A percentile compares a stretch with the other conserved stretches of the same genome.
phyloP scores from a whole-genome alignment of 35 echinoderm and acorn worm genomes.

The Strongylocentrotus purpuratus region DNA sequence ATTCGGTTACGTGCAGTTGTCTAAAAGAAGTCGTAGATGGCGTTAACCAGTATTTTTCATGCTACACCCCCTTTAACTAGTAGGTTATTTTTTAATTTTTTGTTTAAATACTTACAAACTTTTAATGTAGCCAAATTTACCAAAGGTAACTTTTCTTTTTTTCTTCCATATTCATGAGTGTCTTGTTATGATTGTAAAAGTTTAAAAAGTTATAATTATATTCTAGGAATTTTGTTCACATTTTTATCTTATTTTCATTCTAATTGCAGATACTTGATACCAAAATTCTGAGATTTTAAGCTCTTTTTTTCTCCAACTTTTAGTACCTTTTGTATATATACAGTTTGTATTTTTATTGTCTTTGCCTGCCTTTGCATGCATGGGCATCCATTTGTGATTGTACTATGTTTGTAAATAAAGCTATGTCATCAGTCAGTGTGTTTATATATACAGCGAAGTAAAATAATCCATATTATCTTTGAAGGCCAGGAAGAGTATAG shows the following conservation, averaged over 20 bases:
- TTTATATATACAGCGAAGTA: not conserved
- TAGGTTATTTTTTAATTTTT: too few relatives aligned
- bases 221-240: not conserved
- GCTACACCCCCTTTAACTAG: too few relatives aligned
- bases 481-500: too few relatives aligned
- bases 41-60: too few relatives aligned
- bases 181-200: not conserved
- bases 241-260: not conserved
- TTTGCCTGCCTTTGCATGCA: not conserved
- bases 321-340: not conserved
- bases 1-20: too few relatives aligned
- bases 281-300: constrained; percentile 8
- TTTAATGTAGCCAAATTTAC: not conserved
- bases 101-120: too few relatives aligned
- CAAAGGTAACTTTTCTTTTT: not conserved
- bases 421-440: not conserved
- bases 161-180: constrained; percentile 2
- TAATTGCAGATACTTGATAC: not conserved
- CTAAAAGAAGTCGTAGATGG: too few relatives aligned
- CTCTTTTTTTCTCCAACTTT: not conserved
- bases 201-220: not conserved
- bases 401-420: not conserved
- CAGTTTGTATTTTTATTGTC: not conserved
- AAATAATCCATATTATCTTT: not conserved
- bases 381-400: not conserved